Evolutionary conservation across 2,888 invertebrate species (phyloP).

Genomic region (Abscondita cerata): DNA sequence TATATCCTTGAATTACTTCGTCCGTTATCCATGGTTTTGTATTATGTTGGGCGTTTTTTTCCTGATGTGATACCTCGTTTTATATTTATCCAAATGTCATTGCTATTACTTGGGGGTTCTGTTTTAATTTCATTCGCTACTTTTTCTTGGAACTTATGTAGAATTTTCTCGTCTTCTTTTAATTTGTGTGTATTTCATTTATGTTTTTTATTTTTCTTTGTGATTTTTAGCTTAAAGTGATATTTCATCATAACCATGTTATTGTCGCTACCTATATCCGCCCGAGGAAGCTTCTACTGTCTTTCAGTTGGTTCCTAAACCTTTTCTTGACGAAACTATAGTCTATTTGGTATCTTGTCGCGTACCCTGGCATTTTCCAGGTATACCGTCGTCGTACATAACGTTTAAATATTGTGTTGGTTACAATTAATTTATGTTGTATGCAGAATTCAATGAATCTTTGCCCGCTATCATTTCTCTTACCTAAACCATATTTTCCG

Average conservation of each 20-base stretch:
- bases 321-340: neutral
- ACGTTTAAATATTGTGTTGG: slow-evolving; percentile 1
- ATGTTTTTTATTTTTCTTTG: neutral
- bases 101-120: no score
- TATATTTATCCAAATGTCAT: no score
- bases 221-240: neutral
- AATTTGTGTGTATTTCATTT: neutral
- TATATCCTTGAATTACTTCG: no score
- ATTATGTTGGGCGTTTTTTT: no score
- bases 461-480: no score
- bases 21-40: no score
- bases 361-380: slow-evolving; percentile 8
- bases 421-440: no score
- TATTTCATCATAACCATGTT: slow-evolving; percentile 4
- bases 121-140: no score
- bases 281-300: neutral
- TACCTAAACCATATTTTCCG: no score
- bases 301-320: neutral
- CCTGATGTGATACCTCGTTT: no score
- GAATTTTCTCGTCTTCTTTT: neutral
- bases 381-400: slow-evolving; percentile 3
- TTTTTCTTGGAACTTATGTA: no score
- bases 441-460: no score
- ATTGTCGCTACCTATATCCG: slow-evolving; percentile 4
- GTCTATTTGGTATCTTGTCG: slow-evolving; percentile 1